Conservation (phyloP, 2,888 invertebrate species). For the Trissolcus japonicus region DNA sequence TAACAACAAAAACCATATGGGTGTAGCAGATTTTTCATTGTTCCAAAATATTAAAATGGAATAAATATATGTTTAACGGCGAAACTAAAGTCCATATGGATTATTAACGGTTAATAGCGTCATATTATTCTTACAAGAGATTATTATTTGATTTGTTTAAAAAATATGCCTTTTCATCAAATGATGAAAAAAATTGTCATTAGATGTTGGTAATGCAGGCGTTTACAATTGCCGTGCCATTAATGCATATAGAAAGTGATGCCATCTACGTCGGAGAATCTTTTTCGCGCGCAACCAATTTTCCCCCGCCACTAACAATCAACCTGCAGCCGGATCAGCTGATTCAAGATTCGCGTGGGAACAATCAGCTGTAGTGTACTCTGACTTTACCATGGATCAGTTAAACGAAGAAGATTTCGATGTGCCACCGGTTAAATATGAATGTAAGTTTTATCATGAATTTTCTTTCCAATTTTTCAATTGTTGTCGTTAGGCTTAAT, state of each 20-base stretch:
- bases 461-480: too few relatives aligned
- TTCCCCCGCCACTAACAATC: slow-evolving; percentile 46
- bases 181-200: background rate
- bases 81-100: too few relatives aligned
- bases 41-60: too few relatives aligned
- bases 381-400: slow-evolving; percentile 62
- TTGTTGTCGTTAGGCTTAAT: background rate
- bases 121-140: too few relatives aligned
- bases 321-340: slow-evolving; percentile 67
- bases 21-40: too few relatives aligned
- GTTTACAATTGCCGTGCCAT: slow-evolving; percentile 7
- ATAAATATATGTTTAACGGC: too few relatives aligned
- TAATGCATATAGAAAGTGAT: slow-evolving; percentile 37
- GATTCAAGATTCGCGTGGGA: slow-evolving; percentile 69
- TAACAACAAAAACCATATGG: too few relatives aligned
- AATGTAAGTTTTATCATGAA: slow-evolving; percentile 81
- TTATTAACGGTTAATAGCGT: too few relatives aligned
- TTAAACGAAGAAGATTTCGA: slow-evolving; percentile 81
- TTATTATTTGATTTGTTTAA: background rate
- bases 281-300: slow-evolving; percentile 32
- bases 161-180: background rate
- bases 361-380: slow-evolving; percentile 69
- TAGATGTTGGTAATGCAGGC: slow-evolving; percentile 37
- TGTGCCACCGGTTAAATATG: slow-evolving; percentile 85
- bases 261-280: slow-evolving; percentile 34